A percentile compares a stretch with the other conserved stretches of the same genome.
phyloP scores from a whole-genome alignment of 2,888 invertebrate species.

The Clusia tigrina region DNA sequence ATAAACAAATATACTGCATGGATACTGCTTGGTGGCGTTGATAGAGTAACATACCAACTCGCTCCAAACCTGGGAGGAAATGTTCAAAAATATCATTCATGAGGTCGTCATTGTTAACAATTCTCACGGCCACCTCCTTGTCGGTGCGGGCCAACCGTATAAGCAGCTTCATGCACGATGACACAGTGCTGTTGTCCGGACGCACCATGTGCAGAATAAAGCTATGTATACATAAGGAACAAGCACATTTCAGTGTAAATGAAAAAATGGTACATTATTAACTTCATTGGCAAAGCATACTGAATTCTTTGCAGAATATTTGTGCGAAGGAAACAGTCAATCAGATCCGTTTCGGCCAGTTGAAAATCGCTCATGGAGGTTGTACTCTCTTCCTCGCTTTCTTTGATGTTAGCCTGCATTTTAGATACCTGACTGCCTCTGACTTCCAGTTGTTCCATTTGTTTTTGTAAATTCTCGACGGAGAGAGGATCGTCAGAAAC shows the following conservation, averaged over 20 bases:
- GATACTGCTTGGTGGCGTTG: background rate
- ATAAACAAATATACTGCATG: background rate
- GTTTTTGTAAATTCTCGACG: slow-evolving; percentile 67
- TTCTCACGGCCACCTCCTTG: slow-evolving; percentile 70
- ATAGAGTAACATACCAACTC: slow-evolving; percentile 41
- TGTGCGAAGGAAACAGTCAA: slow-evolving; percentile 76
- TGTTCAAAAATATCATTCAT: slow-evolving; percentile 69
- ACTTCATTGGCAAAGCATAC: slow-evolving; percentile 53
- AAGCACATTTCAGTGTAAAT: background rate
- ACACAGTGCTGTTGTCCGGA: slow-evolving; percentile 77
- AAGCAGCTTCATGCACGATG: slow-evolving; percentile 80
- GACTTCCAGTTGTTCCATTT: slow-evolving; percentile 63
- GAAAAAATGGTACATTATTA: background rate
- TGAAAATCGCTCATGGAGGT: slow-evolving; percentile 85
- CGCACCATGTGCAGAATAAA: slow-evolving; percentile 78
- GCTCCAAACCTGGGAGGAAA: slow-evolving; percentile 64
- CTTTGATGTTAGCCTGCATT: slow-evolving; percentile 53
- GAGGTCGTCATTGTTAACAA: slow-evolving; percentile 72
- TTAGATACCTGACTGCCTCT: slow-evolving; percentile 42
- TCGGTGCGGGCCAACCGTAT: slow-evolving; percentile 83
- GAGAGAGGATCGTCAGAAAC: slow-evolving; percentile 58
- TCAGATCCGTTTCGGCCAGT: slow-evolving; percentile 82
- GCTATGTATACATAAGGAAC: slow-evolving; percentile 60
- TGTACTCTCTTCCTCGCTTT: slow-evolving; percentile 65
- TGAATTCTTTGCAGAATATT: slow-evolving; percentile 78